Percentiles rank a stretch among this genome's conserved stretches.
These are phyloP conservation scores for Mus musculus DNA, from an alignment of 2,113 vertebrate genomes.

Conservation along the genomic window GRCm39 chr13:43196501-43197000, in stretches of 20 bases:
- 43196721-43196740: neutral
- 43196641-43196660: neutral
- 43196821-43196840: no score
- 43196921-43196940: no score
- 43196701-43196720: neutral
- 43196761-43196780: neutral
- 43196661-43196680: neutral
- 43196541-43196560: neutral
- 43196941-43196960: no score
- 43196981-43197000: no score
- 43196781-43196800: neutral
- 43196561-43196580: neutral
- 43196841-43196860: accelerated
- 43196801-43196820: neutral
- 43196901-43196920: no score
- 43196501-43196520: neutral
- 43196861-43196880: accelerated
- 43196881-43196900: no score
- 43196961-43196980: no score
- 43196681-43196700: neutral
- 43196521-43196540: neutral
- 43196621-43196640: neutral
- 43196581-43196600: neutral
- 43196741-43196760: neutral
- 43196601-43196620: neutral